These are phyloP conservation scores for Julus scandinavius DNA, from an alignment of 2,888 invertebrate species.

Conservation along the genomic window DNA sequence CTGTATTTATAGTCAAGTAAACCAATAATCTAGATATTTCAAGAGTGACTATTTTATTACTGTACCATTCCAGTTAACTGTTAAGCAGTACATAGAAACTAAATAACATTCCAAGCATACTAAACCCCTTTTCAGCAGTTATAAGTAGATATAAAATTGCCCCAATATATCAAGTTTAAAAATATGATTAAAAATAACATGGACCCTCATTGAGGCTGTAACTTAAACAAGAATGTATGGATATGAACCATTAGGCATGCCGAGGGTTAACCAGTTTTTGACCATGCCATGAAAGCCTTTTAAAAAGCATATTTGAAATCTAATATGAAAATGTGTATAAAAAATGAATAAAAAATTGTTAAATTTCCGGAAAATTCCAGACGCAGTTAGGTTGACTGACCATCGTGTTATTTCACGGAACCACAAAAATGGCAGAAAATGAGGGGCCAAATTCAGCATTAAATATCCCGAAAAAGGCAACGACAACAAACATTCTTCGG, in stretches of 20 bases:
- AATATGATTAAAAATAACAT: no score
- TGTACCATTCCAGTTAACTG: not conserved
- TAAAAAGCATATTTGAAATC: not conserved
- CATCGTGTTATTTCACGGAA: constrained; percentile 33
- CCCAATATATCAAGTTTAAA: no score
- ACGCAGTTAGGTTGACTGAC: constrained; percentile 25
- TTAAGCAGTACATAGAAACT: not conserved
- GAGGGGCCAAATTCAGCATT: constrained; percentile 33
- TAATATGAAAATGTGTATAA: not conserved
- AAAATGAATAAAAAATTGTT: not conserved
- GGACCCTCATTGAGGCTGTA: no score
- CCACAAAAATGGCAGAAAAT: not conserved
- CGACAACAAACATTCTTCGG: constrained; percentile 23
- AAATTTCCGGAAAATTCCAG: constrained; percentile 8
- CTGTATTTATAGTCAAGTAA: not conserved
- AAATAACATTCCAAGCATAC: not conserved
- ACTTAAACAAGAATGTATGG: no score
- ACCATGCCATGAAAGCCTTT: no score
- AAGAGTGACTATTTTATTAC: not conserved
- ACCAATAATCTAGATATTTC: not conserved
- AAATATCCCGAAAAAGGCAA: constrained; percentile 25
- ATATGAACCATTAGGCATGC: no score
- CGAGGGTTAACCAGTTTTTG: no score
- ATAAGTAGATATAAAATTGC: no score
- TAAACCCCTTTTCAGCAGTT: not conserved